Evolutionary conservation across 2,797 vertebrate species (phyloP).

Genomic region (Nothura maculosa): DNA sequence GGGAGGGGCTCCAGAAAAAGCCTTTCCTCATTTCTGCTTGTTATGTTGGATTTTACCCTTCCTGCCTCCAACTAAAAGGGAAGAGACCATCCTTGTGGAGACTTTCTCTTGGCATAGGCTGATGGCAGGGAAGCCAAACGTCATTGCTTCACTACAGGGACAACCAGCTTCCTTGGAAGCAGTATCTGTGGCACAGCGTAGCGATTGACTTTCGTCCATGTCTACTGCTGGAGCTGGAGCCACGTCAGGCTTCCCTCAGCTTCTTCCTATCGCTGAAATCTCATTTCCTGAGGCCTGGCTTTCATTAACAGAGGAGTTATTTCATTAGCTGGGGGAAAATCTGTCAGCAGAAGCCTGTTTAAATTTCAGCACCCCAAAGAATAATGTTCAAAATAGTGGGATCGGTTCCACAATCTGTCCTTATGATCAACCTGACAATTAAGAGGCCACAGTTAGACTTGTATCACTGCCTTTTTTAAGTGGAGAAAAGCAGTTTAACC

Average conservation of each 20-base stretch:
- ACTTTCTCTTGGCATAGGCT: fast-evolving
- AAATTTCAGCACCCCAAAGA: constrained; percentile 71
- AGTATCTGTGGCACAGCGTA: fast-evolving
- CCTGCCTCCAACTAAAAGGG: fast-evolving
- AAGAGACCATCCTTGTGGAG: fast-evolving
- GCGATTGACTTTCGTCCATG: fast-evolving
- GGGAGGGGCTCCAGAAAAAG: fast-evolving
- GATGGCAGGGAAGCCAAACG: neutral
- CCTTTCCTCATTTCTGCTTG: fast-evolving
- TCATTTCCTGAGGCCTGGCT: constrained; percentile 45
- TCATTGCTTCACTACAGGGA: neutral
- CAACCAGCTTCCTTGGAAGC: fast-evolving
- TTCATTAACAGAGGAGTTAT: constrained; percentile 56
- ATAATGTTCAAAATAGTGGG: constrained; percentile 46
- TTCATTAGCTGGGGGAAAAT: constrained; percentile 24
- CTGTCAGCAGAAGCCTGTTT: constrained; percentile 62
- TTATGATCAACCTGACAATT: constrained; percentile 53
- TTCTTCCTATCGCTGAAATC: neutral
- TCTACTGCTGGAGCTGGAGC: neutral
- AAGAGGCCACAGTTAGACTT: constrained; percentile 35
- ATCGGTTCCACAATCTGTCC: neutral
- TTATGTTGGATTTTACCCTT: neutral
- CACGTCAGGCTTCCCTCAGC: neutral
- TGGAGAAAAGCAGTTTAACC: neutral
- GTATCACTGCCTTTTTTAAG: neutral